Evolutionary conservation across 2,888 invertebrate genomes (phyloP), one percentile per base, ranked within the genome.

Genomic region (Nudaria mundana): DNA sequence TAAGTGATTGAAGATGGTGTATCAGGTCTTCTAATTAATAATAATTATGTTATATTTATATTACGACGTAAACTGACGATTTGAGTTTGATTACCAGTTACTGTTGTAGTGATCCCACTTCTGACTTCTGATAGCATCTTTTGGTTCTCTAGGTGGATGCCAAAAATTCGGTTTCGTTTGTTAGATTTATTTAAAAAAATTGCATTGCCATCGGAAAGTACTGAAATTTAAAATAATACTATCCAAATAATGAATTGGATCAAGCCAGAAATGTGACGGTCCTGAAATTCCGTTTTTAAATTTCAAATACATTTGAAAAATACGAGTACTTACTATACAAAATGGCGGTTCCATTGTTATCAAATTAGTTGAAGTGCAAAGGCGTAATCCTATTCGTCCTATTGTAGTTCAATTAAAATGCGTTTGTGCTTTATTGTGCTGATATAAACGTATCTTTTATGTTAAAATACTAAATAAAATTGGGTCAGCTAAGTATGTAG

Each of bases 311-410:
- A 58, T 65, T 72, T 57, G 60, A 45, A 48, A 61, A 65, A 63
- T 63, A 47, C n/a, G n/a, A n/a, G n/a, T n/a, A n/a, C n/a, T n/a
- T n/a, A n/a, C 44, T 45, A 73, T 68, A 55, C 60, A 77, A 74
- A 61, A 74, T 71, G 76, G 77, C 67, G 60, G 63, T 26, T n/a
- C 65, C 55, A 65, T 78, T 76, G 77, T 78, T 69, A 63, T 52
- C 76, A 75, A n/a, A 79, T 75, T 76, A 77, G 60, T 71, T 73
- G 71, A 63, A 73, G 73, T 75, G 62, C 53, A 61, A 51, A 66
- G 63, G 63, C 63, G 63, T 75, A 77, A 77, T 77, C 75, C 76
- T 60, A 72, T 72, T 75, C 67, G 66, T 52, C 45, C 52, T 59
- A 64, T 70, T 66, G 67, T 46, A 36, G 43, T 49, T 54, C 69